Conservation (phyloP, 2,797 vertebrate species). For the Huso huso region DNA sequence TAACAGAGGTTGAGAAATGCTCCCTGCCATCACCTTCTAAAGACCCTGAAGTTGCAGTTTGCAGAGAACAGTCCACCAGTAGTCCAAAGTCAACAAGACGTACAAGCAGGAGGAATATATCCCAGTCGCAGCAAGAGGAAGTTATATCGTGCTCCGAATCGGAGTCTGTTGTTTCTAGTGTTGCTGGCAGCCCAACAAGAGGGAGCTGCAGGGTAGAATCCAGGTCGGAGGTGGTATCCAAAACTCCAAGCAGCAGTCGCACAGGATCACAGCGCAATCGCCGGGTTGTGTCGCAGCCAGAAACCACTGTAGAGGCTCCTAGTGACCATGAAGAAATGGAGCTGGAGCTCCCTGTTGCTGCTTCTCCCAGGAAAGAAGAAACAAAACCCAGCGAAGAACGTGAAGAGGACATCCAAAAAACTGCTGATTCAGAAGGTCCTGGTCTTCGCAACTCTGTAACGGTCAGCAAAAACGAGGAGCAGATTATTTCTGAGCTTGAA, state of each 20-base stretch:
- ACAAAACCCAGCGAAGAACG: neutral
- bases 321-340: neutral
- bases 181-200: constrained; percentile 26
- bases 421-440: no score
- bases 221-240: neutral
- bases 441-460: no score
- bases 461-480: no score
- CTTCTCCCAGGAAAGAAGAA: neutral
- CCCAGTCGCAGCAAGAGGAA: neutral
- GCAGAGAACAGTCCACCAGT: no score
- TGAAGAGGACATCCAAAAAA: no score
- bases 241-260: constrained; percentile 48
- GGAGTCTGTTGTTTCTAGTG: constrained; percentile 22
- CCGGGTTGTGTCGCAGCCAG: constrained; percentile 2
- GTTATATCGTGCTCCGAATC: constrained; percentile 47
- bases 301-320: constrained; percentile 16
- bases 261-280: constrained; percentile 46
- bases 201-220: constrained; percentile 28
- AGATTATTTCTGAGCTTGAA: no score
- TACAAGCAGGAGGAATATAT: constrained; percentile 8
- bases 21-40: no score
- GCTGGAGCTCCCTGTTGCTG: neutral
- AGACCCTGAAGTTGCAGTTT: no score
- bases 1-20: no score
- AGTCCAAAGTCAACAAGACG: constrained; percentile 13